Conservation (phyloP, 1,140 invertebrate species). For the Oreohelix idahoensis region DNA sequence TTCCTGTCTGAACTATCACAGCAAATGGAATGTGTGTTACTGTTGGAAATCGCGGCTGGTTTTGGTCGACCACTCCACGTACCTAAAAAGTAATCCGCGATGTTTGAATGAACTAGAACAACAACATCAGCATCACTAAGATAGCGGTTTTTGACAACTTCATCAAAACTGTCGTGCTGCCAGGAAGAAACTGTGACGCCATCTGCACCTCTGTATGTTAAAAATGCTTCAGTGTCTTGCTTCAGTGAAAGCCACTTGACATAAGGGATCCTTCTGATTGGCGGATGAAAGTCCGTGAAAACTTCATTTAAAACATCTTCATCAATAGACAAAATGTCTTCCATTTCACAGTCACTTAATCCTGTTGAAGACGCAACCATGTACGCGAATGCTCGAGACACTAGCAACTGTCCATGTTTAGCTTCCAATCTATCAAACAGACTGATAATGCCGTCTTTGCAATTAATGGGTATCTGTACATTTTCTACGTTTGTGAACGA, state of each 20-base stretch:
- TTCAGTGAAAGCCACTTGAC: slow-evolving; percentile 61
- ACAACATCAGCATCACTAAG: slow-evolving; percentile 40
- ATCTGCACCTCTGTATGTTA: slow-evolving; percentile 54
- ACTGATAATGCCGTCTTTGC: slow-evolving; percentile 49
- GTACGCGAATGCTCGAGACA: slow-evolving; percentile 84
- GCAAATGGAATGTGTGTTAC: not conserved
- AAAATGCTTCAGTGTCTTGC: slow-evolving; percentile 50
- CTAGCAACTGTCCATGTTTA: slow-evolving; percentile 57
- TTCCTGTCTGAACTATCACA: slow-evolving; percentile 49
- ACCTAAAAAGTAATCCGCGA: slow-evolving; percentile 69
- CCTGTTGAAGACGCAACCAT: slow-evolving; percentile 66
- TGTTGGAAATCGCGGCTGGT: slow-evolving; percentile 42
- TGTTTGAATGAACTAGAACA: slow-evolving; percentile 57
- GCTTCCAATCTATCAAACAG: slow-evolving; percentile 60
- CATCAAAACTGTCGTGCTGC: slow-evolving; percentile 54
- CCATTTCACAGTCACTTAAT: slow-evolving; percentile 70
- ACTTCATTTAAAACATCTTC: slow-evolving; percentile 67
- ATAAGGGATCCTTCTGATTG: slow-evolving; percentile 56
- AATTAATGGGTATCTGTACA: slow-evolving; percentile 42
- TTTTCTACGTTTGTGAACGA: slow-evolving; percentile 46
- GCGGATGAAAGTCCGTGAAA: slow-evolving; percentile 54
- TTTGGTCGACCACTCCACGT: slow-evolving; percentile 58
- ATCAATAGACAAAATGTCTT: slow-evolving; percentile 69
- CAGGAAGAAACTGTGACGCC: slow-evolving; percentile 61
- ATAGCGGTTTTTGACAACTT: slow-evolving; percentile 54